A percentile compares a stretch with the other conserved stretches of the same genome.
Conservation (phyloP, 2,797 vertebrate species). For the Pelobates cultripes region DNA sequence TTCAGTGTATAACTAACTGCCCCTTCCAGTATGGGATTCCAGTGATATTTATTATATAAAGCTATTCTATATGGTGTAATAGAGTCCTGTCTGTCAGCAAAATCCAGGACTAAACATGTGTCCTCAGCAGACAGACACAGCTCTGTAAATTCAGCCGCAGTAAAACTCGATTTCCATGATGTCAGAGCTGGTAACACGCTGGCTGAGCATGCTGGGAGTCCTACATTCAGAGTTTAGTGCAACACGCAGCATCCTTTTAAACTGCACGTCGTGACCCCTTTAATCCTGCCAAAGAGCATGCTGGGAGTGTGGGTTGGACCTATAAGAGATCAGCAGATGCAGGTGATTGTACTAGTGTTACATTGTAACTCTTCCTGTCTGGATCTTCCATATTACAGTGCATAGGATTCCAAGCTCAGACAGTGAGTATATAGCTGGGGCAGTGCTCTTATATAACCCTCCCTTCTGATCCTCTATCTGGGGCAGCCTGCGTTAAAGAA, state of each 20-base stretch:
- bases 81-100: no score
- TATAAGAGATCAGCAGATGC: not conserved
- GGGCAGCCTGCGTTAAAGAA: not conserved
- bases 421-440: not conserved
- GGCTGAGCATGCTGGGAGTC: no score
- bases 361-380: not conserved
- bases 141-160: no score
- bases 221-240: no score
- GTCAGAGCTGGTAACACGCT: no score
- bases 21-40: no score
- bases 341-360: slow-evolving; percentile 3
- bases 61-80: no score
- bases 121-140: no score
- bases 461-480: not conserved
- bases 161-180: no score
- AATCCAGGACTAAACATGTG: no score
- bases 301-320: slow-evolving; percentile 27
- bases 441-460: not conserved
- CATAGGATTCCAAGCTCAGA: not conserved
- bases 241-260: not conserved
- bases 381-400: not conserved
- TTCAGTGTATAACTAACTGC: no score
- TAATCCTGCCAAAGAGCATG: slow-evolving; percentile 16
- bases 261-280: slow-evolving; percentile 3
- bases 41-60: no score